Evolutionary conservation across 2,888 invertebrate genomes (phyloP).

Genomic region (Crioceris asparagi): DNA sequence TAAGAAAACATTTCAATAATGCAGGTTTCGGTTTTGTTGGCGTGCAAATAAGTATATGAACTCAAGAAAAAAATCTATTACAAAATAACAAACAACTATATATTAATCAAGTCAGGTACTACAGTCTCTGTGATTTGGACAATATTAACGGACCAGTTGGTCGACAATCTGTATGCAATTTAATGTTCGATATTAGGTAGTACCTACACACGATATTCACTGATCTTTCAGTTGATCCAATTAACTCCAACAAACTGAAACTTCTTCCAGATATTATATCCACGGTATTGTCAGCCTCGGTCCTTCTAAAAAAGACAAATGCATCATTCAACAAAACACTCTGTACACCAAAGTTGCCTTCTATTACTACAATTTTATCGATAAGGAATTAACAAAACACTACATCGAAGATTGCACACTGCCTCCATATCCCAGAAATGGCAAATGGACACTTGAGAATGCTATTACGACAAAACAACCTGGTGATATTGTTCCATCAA

Average conservation of each 20-base stretch:
- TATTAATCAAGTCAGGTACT: no score
- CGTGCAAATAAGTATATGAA: no score
- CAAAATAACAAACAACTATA: no score
- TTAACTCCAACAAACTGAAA: neutral
- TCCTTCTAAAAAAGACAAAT: conserved; percentile 9
- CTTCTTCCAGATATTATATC: conserved; percentile 12
- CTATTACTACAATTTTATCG: conserved; percentile 15
- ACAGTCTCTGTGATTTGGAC: no score
- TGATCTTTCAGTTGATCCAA: no score
- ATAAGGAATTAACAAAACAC: conserved; percentile 9
- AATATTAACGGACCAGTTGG: no score
- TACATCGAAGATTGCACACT: conserved; percentile 14
- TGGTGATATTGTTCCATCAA: conserved; percentile 9
- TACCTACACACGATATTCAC: no score
- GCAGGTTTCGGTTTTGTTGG: no score
- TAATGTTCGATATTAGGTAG: no score
- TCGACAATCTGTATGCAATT: no score
- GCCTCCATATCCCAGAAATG: conserved; percentile 15
- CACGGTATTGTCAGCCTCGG: conserved; percentile 17
- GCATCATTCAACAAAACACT: conserved; percentile 15
- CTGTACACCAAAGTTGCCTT: conserved; percentile 14
- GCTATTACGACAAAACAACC: conserved; percentile 9
- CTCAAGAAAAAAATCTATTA: no score
- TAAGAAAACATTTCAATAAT: no score
- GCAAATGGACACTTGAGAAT: conserved; percentile 9